Base-by-base conservation (phyloP, 2,888 invertebrate species). In the Ennomos fuscantarius region DNA sequence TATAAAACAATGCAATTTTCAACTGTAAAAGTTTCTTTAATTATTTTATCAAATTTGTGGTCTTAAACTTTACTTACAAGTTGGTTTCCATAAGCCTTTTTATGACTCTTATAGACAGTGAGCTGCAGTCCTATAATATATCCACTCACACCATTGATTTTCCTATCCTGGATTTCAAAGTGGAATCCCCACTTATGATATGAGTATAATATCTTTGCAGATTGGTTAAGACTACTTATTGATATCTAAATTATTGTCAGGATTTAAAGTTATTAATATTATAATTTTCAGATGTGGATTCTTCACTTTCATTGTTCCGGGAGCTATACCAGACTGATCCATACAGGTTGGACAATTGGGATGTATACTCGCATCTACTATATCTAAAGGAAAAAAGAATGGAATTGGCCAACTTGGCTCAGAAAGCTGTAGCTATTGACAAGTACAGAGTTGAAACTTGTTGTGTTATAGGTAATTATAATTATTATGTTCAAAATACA, bases 391-490 rank as follows among this genome's bases (percentile, higher is more conserved):
- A 98, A 80, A 94, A 97, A 89, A 95, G 97, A 76, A 97, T 96
- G 68, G 98, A 99, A 82, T 93, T 99, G 68, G 97, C 99, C 2
- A 95, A 97, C 82, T 93, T 99, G 63, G 99, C 99, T 0, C 98
- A 99, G 78, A 96, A 96, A 74, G 97, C 98, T 42, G 97, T 97
- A 50, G 96, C 97, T 74, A 97, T 99, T 70, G 99, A 99, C 86
- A 99, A 99, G 87, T 99, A 99, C 81, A 93, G 97, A 69, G 97
- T 98, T 15, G 99, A 99, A 91, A 99, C 99, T 0, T 99, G 99
- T 84, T 99, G 98, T 89, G 97, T 99, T 65, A 97, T 99, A 80
- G 99, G 98, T 96, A 88, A 89, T 88, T 50, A 1, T 24, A 24
- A 6, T 24, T 24, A 1, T n/a, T n/a, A n/a, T n/a, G n/a, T n/a